These are phyloP conservation scores for Lepus americanus DNA, from an alignment of 2,113 vertebrate species.

Conservation along the genomic window DNA sequence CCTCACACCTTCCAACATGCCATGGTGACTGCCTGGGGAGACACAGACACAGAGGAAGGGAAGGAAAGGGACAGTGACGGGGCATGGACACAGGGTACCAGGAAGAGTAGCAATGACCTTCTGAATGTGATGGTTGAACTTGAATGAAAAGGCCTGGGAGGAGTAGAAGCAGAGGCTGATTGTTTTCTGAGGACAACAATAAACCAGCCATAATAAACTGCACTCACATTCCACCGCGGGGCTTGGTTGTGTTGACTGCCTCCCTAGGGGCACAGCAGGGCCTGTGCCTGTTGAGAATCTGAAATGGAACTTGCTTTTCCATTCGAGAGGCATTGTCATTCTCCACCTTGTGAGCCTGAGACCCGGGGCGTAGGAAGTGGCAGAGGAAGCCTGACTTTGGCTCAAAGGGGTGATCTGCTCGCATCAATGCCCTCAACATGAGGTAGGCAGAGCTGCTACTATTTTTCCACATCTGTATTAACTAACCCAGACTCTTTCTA, in stretches of 20 bases:
- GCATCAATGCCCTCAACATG: neutral
- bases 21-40: no score
- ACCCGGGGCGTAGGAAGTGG: neutral
- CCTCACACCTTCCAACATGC: no score
- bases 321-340: neutral
- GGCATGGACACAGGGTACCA: neutral
- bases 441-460: neutral
- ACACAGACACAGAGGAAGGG: no score
- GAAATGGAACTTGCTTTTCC: slow-evolving; percentile 6
- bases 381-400: neutral
- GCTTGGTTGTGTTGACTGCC: neutral
- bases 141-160: neutral
- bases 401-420: neutral
- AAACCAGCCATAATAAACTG: slow-evolving; percentile 18
- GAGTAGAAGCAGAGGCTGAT: neutral
- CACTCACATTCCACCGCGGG: neutral
- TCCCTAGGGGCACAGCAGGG: neutral
- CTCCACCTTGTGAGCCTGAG: neutral
- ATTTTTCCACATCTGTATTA: neutral
- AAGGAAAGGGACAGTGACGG: no score
- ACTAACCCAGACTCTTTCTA: neutral
- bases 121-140: neutral
- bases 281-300: neutral
- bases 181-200: neutral
- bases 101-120: neutral